Conservation (phyloP, 2,888 invertebrate species). For the Esperia sulphurella region DNA sequence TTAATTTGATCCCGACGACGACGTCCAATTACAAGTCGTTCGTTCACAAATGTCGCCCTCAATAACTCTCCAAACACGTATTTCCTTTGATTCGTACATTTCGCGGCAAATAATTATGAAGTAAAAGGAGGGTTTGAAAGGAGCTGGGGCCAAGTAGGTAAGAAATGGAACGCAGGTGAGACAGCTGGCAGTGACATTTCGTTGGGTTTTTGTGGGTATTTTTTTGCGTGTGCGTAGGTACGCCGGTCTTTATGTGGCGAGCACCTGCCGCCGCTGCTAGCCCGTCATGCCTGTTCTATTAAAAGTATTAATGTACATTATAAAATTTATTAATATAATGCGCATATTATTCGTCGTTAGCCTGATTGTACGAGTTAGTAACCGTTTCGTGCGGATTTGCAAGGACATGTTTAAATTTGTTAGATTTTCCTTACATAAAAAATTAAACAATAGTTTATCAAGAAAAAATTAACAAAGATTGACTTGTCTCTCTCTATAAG, state of each 20-base stretch:
- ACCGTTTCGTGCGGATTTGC: no score
- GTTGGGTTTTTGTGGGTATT: constrained; percentile 40
- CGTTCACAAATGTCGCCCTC: not conserved
- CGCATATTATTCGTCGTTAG: constrained; percentile 30
- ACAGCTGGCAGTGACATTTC: constrained; percentile 70
- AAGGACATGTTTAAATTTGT: not conserved
- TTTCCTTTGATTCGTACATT: constrained; percentile 5
- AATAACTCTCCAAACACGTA: not conserved
- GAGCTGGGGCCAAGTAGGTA: constrained; percentile 17
- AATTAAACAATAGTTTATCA: no score
- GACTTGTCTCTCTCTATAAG: no score
- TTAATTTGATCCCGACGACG: not conserved
- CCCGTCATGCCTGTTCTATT: constrained; percentile 40
- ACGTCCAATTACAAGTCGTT: not conserved
- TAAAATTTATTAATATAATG: constrained; percentile 4
- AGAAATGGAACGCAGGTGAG: constrained; percentile 48
- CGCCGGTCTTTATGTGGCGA: constrained; percentile 48
- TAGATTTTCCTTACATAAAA: no score
- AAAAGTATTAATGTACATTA: constrained; percentile 13
- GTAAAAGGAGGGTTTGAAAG: constrained; percentile 22
- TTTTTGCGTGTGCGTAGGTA: constrained; percentile 43
- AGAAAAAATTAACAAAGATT: no score
- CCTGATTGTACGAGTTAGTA: constrained; percentile 24
- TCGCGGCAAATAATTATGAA: constrained; percentile 16
- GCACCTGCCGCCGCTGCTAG: constrained; percentile 57